Conservation (phyloP, 2,888 invertebrate genomes). For the Coelogynopora nodosa region DNA sequence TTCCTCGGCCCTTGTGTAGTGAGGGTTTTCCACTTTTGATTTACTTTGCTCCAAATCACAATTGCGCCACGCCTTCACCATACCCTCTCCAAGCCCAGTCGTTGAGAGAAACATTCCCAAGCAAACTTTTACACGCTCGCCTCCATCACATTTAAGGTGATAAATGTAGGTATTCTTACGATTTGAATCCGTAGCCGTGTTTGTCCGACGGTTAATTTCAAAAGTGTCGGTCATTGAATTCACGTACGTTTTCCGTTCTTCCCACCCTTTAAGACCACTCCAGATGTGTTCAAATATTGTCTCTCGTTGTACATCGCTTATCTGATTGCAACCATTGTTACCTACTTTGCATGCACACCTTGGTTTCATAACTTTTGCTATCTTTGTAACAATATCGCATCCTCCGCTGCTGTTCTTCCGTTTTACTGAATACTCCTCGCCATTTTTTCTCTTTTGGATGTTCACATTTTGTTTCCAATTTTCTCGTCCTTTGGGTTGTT, state of each 20-base stretch:
- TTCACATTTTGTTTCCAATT: not conserved
- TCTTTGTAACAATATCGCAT: not conserved
- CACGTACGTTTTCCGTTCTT: slow-evolving; percentile 7
- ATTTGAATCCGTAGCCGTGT: not conserved
- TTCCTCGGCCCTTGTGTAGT: slow-evolving; percentile 1
- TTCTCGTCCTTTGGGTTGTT: not conserved
- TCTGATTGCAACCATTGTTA: not conserved
- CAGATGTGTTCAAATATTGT: not conserved
- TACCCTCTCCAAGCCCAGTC: slow-evolving; percentile 47
- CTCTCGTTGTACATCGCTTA: not conserved
- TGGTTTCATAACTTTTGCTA: not conserved
- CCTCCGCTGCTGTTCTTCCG: not conserved
- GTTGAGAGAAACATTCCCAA: slow-evolving; percentile 49
- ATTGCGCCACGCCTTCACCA: slow-evolving; percentile 42
- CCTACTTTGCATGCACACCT: not conserved
- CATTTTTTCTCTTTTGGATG: not conserved
- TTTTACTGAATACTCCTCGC: not conserved
- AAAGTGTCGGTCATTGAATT: slow-evolving; percentile 2
- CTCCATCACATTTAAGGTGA: not conserved
- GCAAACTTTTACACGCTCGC: slow-evolving; percentile 45
- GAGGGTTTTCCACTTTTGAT: not conserved
- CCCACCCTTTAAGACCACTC: not conserved
- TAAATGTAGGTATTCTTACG: slow-evolving; percentile 1
- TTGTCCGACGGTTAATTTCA: not conserved
- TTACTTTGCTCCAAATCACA: not conserved